These are phyloP conservation scores for Bryconaethiops microstoma DNA, from an alignment of 2,797 vertebrate species.

Conservation along the genomic window DNA sequence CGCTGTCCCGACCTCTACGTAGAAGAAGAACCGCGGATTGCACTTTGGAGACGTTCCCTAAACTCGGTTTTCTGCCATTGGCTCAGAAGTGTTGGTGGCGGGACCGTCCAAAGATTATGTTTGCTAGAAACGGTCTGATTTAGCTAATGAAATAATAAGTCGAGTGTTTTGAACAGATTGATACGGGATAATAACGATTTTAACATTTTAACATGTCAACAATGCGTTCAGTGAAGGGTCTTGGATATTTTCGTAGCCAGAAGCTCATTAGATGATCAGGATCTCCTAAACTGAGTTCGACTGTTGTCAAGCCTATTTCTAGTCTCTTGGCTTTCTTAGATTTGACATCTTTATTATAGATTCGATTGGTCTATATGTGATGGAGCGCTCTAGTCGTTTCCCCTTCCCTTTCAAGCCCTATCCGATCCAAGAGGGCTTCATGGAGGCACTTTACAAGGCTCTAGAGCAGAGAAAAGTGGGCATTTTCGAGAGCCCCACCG, in stretches of 20 bases:
- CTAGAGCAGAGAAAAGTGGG: constrained; percentile 90
- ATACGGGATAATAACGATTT: not conserved
- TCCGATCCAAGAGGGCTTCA: constrained; percentile 91
- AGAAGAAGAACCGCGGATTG: not conserved
- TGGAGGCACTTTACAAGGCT: constrained; percentile 85
- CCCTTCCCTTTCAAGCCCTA: constrained; percentile 93
- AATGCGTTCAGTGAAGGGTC: no score
- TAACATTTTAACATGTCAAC: no score
- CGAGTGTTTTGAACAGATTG: not conserved
- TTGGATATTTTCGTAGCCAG: not conserved
- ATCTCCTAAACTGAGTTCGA: no score
- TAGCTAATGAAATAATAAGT: no score
- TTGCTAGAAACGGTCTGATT: no score
- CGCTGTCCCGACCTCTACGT: no score
- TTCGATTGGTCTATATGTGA: not conserved
- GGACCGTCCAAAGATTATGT: constrained; percentile 49
- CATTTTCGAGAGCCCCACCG: constrained; percentile 98
- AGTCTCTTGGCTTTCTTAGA: not conserved
- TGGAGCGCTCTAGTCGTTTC: constrained; percentile 74
- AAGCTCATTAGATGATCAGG: not conserved
- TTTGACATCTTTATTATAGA: not conserved
- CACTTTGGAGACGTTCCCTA: constrained; percentile 25
- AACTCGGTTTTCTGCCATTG: constrained; percentile 32
- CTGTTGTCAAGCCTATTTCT: not conserved
- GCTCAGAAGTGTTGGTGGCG: constrained; percentile 35